Evolutionary conservation across 2,797 vertebrate species (phyloP), one percentile per base, ranked within the genome.

Genomic region (Pseudomugil tenellus): DNA sequence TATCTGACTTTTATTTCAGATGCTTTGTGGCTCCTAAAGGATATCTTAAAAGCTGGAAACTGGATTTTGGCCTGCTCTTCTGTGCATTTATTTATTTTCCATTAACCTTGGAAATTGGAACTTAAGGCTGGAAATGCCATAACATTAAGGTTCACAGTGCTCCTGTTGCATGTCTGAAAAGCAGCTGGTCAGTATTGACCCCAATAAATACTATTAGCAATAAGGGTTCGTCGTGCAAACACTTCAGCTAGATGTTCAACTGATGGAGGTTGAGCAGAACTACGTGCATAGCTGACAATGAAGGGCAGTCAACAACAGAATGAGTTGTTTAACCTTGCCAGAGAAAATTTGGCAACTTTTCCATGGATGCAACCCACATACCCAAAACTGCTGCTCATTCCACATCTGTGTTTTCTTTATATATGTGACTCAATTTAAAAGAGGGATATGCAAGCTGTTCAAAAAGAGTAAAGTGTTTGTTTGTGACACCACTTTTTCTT

Each of bases 11-110:
- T 65, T 73, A 80, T 88, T 84, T 65, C 9, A 70, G 54, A 72
- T 76, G 59, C 64, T 84, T 88, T 85, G 70, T 63, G 80, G 79
- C 81, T 62, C 72, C 79, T 76, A 48, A 63, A 77, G 68, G 73
- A 81, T 66, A 58, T 72, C 81, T 86, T 58, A 74, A 64, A 88
- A 77, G 57, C 41, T 74, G 71, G 75, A 66, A 72, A 63, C 63
- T 64, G 65, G 54, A 62, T 1, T 59, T 63, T 65, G 52, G 63
- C 58, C 77, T 59, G n/a, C 31, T 59, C 26, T 14, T 80, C 67
- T 63, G 58, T 79, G 58, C 70, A 2, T 67, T 16, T 56, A 46
- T 63, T 0, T 71, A 49, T 70, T 46, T 58, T 8, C 11, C 21
- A 46, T 46, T 46, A n/a, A 46, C 43, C 43, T 21, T 29, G 51